phyloP scores from a whole-genome alignment of 2,888 invertebrate genomes.

The Aleiodes alternator region DNA sequence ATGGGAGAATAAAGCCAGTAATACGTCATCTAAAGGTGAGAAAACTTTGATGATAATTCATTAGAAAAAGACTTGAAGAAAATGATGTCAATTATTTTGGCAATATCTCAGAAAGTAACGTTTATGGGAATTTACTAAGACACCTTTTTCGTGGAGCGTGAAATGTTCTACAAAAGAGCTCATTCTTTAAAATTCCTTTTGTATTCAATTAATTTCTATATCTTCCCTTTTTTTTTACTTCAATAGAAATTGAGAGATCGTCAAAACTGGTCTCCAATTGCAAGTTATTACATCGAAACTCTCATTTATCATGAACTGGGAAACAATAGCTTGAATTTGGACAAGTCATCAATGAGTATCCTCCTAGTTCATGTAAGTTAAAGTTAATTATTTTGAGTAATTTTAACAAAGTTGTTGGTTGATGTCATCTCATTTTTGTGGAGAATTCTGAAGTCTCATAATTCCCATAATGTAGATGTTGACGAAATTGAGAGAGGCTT shows the following conservation, averaged over 20 bases:
- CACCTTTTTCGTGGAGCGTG: no score
- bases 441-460: background rate
- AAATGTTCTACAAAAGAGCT: no score
- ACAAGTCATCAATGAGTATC: background rate
- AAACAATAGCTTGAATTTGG: background rate
- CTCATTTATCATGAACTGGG: constrained; percentile 65
- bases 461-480: constrained; percentile 19
- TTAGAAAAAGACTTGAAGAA: background rate
- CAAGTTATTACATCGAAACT: constrained; percentile 79
- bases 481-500: constrained; percentile 20
- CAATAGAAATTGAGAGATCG: constrained; percentile 77
- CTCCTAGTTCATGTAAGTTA: constrained; percentile 30
- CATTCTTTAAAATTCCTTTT: background rate
- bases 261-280: constrained; percentile 73
- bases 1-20: constrained; percentile 65
- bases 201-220: background rate
- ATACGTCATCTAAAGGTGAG: constrained; percentile 65
- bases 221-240: background rate
- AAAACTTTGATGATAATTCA: background rate
- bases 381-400: background rate
- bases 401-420: no score
- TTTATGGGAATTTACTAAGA: no score
- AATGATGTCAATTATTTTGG: background rate
- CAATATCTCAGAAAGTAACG: background rate
- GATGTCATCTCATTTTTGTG: no score